Conservation (phyloP, 2,888 invertebrate genomes). For the Gymnoscelis rufifasciata region DNA sequence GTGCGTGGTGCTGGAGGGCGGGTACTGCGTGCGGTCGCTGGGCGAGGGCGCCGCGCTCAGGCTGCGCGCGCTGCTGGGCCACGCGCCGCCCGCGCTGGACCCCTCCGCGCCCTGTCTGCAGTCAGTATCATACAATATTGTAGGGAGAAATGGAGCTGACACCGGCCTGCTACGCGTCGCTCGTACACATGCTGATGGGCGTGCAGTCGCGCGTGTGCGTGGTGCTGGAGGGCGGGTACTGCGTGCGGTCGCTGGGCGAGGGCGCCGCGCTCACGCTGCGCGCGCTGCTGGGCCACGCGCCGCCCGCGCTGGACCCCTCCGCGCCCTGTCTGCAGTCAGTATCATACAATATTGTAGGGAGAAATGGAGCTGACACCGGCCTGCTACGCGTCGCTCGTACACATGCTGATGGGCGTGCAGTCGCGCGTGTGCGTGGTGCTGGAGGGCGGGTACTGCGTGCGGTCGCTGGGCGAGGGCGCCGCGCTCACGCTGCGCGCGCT, state of each 20-base stretch:
- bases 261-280: slow-evolving; percentile 90
- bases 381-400: slow-evolving; percentile 89
- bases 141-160: slow-evolving; percentile 95
- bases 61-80: slow-evolving; percentile 87
- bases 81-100: slow-evolving; percentile 84
- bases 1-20: slow-evolving; percentile 94
- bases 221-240: slow-evolving; percentile 96
- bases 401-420: slow-evolving; percentile 85
- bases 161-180: slow-evolving; percentile 92
- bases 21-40: slow-evolving; percentile 92
- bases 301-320: slow-evolving; percentile 78
- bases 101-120: slow-evolving; percentile 65
- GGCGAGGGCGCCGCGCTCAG: slow-evolving; percentile 93
- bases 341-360: slow-evolving; percentile 78
- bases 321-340: slow-evolving; percentile 73
- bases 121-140: slow-evolving; percentile 44
- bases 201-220: slow-evolving; percentile 89
- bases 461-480: slow-evolving; percentile 92
- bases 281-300: slow-evolving; percentile 88
- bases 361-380: slow-evolving; percentile 94
- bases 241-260: slow-evolving; percentile 90
- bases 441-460: slow-evolving; percentile 96
- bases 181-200: slow-evolving; percentile 85
- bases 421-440: slow-evolving; percentile 89
- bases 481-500: slow-evolving; percentile 89